phyloP scores from a whole-genome alignment of 2,888 invertebrate genomes.

The Nomada fabriciana region DNA sequence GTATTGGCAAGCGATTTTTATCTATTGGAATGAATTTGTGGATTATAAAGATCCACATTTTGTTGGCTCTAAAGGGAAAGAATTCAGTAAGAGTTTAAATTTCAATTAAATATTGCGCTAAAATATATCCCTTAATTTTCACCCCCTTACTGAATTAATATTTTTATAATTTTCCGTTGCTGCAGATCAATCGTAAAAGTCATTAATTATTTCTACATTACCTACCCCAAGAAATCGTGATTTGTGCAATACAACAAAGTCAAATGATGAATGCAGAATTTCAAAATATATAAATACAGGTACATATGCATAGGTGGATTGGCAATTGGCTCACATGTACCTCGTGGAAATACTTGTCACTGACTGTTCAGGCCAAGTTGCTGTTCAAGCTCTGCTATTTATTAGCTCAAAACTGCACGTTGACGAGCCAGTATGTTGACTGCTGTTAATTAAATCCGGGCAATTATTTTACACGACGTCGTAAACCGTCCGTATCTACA shows the following conservation, averaged over 20 bases:
- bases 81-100: too few relatives aligned
- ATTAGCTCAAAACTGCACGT: conserved; percentile 63
- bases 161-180: neutral
- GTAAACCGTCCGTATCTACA: conserved; percentile 64
- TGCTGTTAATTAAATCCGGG: conserved; percentile 71
- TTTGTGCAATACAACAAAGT: conserved; percentile 23
- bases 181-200: neutral
- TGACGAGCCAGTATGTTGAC: conserved; percentile 69
- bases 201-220: conserved; percentile 45
- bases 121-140: too few relatives aligned
- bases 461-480: conserved; percentile 70
- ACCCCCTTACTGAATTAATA: too few relatives aligned
- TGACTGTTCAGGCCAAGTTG: conserved; percentile 51
- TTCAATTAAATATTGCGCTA: too few relatives aligned
- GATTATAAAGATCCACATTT: too few relatives aligned
- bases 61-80: too few relatives aligned
- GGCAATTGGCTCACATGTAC: conserved; percentile 58
- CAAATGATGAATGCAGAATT: neutral
- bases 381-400: conserved; percentile 60
- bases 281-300: too few relatives aligned
- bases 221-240: conserved; percentile 33
- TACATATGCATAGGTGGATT: too few relatives aligned
- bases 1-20: too few relatives aligned
- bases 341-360: conserved; percentile 65
- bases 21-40: too few relatives aligned